A percentile compares a stretch with the other conserved stretches of the same genome.
These are phyloP conservation scores for Pempheris klunzingeri DNA, from an alignment of 2,797 vertebrate species.

Conservation along the genomic window DNA sequence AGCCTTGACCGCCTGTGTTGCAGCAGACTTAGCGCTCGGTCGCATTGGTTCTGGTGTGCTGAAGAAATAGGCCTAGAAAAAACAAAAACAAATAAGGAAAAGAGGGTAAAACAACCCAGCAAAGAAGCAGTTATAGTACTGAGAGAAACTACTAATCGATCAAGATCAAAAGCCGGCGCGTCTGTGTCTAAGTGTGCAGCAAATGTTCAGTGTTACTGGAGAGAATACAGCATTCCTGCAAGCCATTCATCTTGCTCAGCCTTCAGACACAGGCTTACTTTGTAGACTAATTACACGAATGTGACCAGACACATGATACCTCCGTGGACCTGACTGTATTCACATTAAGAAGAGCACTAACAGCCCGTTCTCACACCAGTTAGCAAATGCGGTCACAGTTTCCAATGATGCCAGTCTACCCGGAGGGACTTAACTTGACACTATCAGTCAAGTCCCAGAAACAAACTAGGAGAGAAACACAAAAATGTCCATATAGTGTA, in stretches of 20 bases:
- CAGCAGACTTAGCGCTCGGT: not conserved
- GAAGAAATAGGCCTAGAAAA: slow-evolving; percentile 93
- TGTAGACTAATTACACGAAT: slow-evolving; percentile 75
- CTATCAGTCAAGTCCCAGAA: slow-evolving; percentile 68
- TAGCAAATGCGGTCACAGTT: slow-evolving; percentile 73
- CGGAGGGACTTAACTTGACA: slow-evolving; percentile 66
- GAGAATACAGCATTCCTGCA: slow-evolving; percentile 25
- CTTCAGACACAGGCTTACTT: slow-evolving; percentile 54
- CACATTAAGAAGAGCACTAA: slow-evolving; percentile 60
- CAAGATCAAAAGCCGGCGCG: slow-evolving; percentile 6
- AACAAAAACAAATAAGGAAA: slow-evolving; percentile 26
- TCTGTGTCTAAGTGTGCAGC: slow-evolving; percentile 30
- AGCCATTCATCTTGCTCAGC: slow-evolving; percentile 54
- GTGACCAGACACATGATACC: slow-evolving; percentile 72
- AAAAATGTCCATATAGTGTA: slow-evolving; percentile 44
- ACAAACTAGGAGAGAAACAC: slow-evolving; percentile 27
- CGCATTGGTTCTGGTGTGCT: slow-evolving; percentile 84
- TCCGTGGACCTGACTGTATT: slow-evolving; percentile 43
- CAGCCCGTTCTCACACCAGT: slow-evolving; percentile 63
- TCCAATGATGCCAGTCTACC: slow-evolving; percentile 60
- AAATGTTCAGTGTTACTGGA: slow-evolving; percentile 43
- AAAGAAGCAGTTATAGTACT: slow-evolving; percentile 19
- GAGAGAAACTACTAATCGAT: slow-evolving; percentile 26
- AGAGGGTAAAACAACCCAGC: slow-evolving; percentile 2
- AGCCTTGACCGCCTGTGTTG: slow-evolving; percentile 59